phyloP scores from a whole-genome alignment of 2,888 invertebrate genomes.

The Dascillus cervinus region DNA sequence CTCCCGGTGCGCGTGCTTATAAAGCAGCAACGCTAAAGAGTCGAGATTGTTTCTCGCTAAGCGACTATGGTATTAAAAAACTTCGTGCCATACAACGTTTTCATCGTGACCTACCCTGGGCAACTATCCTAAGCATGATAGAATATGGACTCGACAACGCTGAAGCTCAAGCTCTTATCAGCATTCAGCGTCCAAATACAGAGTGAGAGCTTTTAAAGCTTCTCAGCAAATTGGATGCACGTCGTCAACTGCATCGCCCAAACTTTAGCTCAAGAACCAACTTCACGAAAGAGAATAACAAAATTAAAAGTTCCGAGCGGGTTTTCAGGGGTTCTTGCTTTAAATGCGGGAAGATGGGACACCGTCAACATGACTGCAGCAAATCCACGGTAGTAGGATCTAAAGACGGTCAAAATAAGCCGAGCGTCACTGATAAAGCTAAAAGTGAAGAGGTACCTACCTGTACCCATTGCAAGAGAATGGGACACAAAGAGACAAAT shows the following conservation, averaged over 20 bases:
- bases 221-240: slow-evolving; percentile 4
- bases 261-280: not conserved
- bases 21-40: slow-evolving; percentile 15
- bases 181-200: slow-evolving; percentile 1
- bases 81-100: slow-evolving; percentile 6
- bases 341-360: not conserved
- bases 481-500: slow-evolving; percentile 3
- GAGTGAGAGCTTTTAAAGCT: slow-evolving; percentile 6
- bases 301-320: not conserved
- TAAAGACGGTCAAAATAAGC: not conserved
- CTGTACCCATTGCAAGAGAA: slow-evolving; percentile 6
- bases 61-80: slow-evolving; percentile 11
- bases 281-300: not conserved
- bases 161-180: no score
- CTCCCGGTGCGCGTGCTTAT: slow-evolving; percentile 18
- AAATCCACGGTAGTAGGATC: not conserved
- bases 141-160: slow-evolving; percentile 7
- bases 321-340: not conserved
- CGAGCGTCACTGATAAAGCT: not conserved
- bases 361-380: not conserved
- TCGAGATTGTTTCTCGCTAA: slow-evolving; percentile 7
- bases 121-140: slow-evolving; percentile 9
- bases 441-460: slow-evolving; percentile 1
- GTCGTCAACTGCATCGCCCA: slow-evolving; percentile 4
- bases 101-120: slow-evolving; percentile 6